phyloP scores from a whole-genome alignment of 2,888 invertebrate genomes.

The Drosophila kuntzei region DNA sequence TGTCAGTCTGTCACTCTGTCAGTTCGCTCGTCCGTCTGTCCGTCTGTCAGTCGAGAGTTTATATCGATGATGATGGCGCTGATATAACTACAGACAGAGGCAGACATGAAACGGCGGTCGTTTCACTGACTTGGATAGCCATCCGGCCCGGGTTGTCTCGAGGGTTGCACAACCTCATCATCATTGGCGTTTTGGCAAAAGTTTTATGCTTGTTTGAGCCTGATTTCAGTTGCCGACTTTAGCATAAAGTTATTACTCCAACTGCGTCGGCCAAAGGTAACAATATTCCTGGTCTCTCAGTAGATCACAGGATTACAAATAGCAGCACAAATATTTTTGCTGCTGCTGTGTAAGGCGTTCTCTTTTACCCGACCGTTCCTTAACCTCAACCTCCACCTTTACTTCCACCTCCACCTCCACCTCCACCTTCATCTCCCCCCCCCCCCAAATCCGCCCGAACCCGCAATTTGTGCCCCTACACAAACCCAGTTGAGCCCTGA shows the following conservation, averaged over 20 bases:
- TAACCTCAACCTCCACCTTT: neutral
- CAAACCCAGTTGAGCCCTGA: neutral
- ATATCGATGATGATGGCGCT: constrained; percentile 80
- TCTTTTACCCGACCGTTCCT: constrained; percentile 7
- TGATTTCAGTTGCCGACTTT: constrained; percentile 62
- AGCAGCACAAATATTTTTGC: constrained; percentile 58
- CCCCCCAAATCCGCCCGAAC: neutral
- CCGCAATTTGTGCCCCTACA: constrained; percentile 8
- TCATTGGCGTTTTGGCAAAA: constrained; percentile 70
- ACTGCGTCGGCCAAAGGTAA: constrained; percentile 52
- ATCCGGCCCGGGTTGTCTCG: constrained; percentile 34
- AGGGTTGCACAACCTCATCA: constrained; percentile 49
- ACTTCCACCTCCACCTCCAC: neutral
- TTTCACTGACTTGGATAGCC: constrained; percentile 41
- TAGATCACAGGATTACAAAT: constrained; percentile 58
- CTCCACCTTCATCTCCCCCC: neutral
- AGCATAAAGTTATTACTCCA: constrained; percentile 66
- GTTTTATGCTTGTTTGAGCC: constrained; percentile 70
- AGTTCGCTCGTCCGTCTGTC: constrained; percentile 25
- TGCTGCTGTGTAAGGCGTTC: constrained; percentile 37
- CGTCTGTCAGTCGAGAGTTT: constrained; percentile 64
- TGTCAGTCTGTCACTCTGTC: constrained; percentile 18
- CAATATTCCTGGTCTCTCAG: constrained; percentile 40
- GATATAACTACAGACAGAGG: constrained; percentile 71
- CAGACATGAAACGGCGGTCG: constrained; percentile 56